Percentiles rank a stretch among this genome's conserved stretches.
phyloP scores from a whole-genome alignment of 2,888 invertebrate species.

The Augiades crinisus region DNA sequence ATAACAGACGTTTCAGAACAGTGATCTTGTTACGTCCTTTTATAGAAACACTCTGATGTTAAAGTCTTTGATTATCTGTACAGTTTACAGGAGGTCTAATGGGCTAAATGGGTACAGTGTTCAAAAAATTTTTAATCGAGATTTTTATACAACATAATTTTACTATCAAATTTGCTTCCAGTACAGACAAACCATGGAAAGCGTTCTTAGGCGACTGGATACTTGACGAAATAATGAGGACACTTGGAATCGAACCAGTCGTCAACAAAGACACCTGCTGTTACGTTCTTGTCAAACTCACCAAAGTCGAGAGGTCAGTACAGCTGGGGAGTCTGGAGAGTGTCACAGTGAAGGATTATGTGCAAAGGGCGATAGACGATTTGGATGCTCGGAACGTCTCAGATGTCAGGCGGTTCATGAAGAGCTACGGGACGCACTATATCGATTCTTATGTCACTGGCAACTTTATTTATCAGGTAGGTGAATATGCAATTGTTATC shows the following conservation, averaged over 20 bases:
- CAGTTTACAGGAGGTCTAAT: no score
- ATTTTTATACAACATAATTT: background rate
- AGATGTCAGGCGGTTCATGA: slow-evolving; percentile 89
- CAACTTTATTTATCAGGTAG: slow-evolving; percentile 93
- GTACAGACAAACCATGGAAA: slow-evolving; percentile 89
- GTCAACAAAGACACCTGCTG: slow-evolving; percentile 86
- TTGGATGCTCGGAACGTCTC: slow-evolving; percentile 85
- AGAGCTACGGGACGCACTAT: slow-evolving; percentile 92
- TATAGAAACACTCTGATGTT: no score
- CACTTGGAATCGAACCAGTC: slow-evolving; percentile 88
- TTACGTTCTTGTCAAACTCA: slow-evolving; percentile 84
- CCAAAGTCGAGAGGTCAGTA: slow-evolving; percentile 85
- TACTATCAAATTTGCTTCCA: slow-evolving; percentile 40
- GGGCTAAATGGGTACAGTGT: no score
- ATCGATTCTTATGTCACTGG: slow-evolving; percentile 93
- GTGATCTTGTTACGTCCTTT: no score
- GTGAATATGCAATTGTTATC: no score
- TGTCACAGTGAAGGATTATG: slow-evolving; percentile 83
- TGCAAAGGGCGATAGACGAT: slow-evolving; percentile 82
- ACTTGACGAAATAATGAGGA: slow-evolving; percentile 88
- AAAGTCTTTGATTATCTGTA: no score
- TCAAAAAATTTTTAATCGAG: no score
- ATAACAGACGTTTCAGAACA: no score
- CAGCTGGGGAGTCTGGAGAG: slow-evolving; percentile 82
- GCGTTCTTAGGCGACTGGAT: slow-evolving; percentile 94